Evolutionary conservation across 2,113 vertebrate genomes (phyloP).

Genomic region (Electrona antarctica): DNA sequence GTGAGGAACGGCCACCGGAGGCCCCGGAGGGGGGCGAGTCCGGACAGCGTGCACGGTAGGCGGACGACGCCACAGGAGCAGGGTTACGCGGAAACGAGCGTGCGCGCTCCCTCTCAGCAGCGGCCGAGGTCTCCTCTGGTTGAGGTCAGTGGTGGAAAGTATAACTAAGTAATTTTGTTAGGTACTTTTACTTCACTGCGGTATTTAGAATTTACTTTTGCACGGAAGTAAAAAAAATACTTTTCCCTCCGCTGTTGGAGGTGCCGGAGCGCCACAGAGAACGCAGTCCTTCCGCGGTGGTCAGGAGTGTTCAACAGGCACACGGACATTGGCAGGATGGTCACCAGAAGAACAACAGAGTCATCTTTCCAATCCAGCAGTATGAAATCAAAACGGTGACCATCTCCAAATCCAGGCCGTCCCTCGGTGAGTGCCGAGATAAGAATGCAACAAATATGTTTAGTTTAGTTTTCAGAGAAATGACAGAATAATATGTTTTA

Average conservation of each 20-base stretch:
- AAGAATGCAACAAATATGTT: no score
- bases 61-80: conserved; percentile 46
- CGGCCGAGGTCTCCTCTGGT: conserved; percentile 71
- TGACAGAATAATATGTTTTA: no score
- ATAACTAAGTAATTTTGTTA: no score
- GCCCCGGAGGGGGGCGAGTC: conserved; percentile 59
- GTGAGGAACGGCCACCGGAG: conserved; percentile 66
- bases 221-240: no score
- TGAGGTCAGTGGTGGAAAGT: conserved; percentile 4
- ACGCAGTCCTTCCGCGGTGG: conserved; percentile 36
- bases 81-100: conserved; percentile 75
- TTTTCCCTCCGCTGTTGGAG: conserved; percentile 2
- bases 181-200: no score
- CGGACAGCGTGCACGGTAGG: conserved; percentile 63
- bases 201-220: no score
- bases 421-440: conserved; percentile 82
- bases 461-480: no score
- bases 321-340: conserved; percentile 46
- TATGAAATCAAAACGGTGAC: conserved; percentile 82
- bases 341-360: conserved; percentile 35
- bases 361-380: conserved; percentile 55
- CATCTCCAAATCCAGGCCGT: conserved; percentile 91
- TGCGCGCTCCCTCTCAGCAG: conserved; percentile 65
- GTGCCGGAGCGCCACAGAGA: conserved; percentile 64
- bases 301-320: conserved; percentile 32